These are phyloP conservation scores for Andrena bucephala DNA, from an alignment of 2,888 invertebrate genomes.

Conservation along the genomic window DNA sequence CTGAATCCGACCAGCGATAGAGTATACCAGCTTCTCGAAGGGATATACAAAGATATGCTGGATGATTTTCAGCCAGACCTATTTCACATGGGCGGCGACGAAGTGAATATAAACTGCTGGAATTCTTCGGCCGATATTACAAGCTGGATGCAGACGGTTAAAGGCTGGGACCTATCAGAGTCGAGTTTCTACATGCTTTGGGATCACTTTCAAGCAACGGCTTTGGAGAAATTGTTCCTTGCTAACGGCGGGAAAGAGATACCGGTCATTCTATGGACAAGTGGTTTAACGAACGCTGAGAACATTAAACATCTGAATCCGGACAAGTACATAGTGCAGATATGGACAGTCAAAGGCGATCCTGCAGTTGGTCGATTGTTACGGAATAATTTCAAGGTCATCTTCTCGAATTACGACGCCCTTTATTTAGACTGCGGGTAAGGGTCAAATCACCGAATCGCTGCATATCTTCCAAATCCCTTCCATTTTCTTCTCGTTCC, in stretches of 20 bases:
- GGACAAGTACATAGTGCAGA: conserved; percentile 92
- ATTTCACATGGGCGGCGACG: conserved; percentile 96
- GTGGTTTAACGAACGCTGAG: conserved; percentile 89
- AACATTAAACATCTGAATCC: conserved; percentile 90
- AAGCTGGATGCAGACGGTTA: conserved; percentile 88
- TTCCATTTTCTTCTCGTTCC: background rate
- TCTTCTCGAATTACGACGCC: conserved; percentile 95
- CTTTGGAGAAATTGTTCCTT: conserved; percentile 87
- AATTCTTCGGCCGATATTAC: conserved; percentile 89
- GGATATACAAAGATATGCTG: conserved; percentile 92
- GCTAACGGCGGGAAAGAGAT: conserved; percentile 86
- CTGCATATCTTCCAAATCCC: background rate
- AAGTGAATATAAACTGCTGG: conserved; percentile 91
- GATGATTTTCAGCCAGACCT: conserved; percentile 90
- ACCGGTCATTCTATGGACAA: conserved; percentile 93
- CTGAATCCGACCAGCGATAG: conserved; percentile 90
- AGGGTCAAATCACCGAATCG: conserved; percentile 42
- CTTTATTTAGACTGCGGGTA: conserved; percentile 94
- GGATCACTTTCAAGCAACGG: conserved; percentile 89
- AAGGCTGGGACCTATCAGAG: conserved; percentile 88
- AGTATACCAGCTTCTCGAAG: conserved; percentile 89
- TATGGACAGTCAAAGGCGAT: conserved; percentile 91
- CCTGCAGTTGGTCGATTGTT: conserved; percentile 89
- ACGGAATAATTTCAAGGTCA: conserved; percentile 90
- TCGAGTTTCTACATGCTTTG: conserved; percentile 80